phyloP scores from a whole-genome alignment of 2,888 invertebrate genomes.

The Lissonota sp. region DNA sequence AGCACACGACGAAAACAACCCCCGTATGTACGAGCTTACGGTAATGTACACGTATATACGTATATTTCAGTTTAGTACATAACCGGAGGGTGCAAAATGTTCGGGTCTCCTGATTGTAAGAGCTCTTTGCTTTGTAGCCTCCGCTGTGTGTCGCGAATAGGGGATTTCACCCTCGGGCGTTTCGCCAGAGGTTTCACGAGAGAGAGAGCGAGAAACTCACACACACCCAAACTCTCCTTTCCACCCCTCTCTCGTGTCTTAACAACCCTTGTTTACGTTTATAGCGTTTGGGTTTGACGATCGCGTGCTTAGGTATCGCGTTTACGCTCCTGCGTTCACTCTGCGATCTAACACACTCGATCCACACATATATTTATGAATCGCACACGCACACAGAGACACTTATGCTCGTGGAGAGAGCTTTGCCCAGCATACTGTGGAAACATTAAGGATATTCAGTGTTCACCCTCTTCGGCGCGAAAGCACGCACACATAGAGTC shows the following conservation, averaged over 20 bases:
- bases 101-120: slow-evolving; percentile 78
- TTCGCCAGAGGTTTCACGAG: slow-evolving; percentile 69
- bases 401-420: background rate
- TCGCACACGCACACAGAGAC: slow-evolving; percentile 1
- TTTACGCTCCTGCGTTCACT: slow-evolving; percentile 46
- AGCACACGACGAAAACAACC: background rate
- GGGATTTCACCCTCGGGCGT: slow-evolving; percentile 43
- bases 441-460: slow-evolving; percentile 47
- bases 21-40: slow-evolving; percentile 18
- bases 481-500: slow-evolving; percentile 22
- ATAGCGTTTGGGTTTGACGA: slow-evolving; percentile 81
- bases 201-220: slow-evolving; percentile 44
- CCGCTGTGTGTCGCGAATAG: slow-evolving; percentile 51
- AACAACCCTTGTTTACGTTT: slow-evolving; percentile 83
- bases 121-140: slow-evolving; percentile 69
- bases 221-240: background rate
- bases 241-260: slow-evolving; percentile 54
- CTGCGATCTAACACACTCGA: slow-evolving; percentile 44
- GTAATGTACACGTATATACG: slow-evolving; percentile 30
- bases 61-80: slow-evolving; percentile 39
- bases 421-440: slow-evolving; percentile 24
- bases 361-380: background rate
- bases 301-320: slow-evolving; percentile 74
- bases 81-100: slow-evolving; percentile 78
- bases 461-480: slow-evolving; percentile 42